Evolutionary conservation across 2,113 vertebrate genomes (phyloP), one percentile per base, ranked within the genome.

Genomic region (Ceyx melanurus): DNA sequence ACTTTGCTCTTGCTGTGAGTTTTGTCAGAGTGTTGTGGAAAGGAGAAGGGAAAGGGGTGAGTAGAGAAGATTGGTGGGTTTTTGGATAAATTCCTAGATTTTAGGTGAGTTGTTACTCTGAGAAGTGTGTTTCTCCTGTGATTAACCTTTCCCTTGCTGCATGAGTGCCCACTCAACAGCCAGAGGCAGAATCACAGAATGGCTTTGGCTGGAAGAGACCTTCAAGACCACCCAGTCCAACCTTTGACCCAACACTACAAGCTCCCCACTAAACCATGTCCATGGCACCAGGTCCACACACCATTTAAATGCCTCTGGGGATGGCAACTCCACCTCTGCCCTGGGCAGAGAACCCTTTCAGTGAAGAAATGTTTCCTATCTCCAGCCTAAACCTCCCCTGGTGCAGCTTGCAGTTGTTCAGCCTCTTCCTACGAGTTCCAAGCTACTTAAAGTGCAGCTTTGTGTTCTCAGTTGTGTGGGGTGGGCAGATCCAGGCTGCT

Each of bases 401-500:
- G 11, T 22, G 21, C 48, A 23, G 48, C 48, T 23, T 48, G 10
- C 46, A 22, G 61, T 25, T 51, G 6, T 58, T 57, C 0, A 0
- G 10, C 57, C 22, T 80, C 48, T 48, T 62, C 35, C 75, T 2
- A 0, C 48, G 37, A 4, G 50, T 68, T 73, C 45, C 57, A 13
- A 0, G 15, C 29, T 56, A 40, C 0, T 0, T 21, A 35, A 18
- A 0, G 3, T 18, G 56, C 3, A 3, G 51, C 51, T 80, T 48
- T 3, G 0, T 61, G 37, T 57, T 23, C 21, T 54, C 22, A 8
- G 23, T 45, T 70, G 31, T 58, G 16, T 51, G 33, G 45, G 28
- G 8, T 56, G 25, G 40, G n/a, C 29, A 60, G 16, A 1, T 68
- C 54, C 45, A 51, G 54, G 26, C 54, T 16, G 42, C 26, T 25